Conservation (phyloP, 1,140 invertebrate genomes). For the Proctacanthus coquilletti region DNA sequence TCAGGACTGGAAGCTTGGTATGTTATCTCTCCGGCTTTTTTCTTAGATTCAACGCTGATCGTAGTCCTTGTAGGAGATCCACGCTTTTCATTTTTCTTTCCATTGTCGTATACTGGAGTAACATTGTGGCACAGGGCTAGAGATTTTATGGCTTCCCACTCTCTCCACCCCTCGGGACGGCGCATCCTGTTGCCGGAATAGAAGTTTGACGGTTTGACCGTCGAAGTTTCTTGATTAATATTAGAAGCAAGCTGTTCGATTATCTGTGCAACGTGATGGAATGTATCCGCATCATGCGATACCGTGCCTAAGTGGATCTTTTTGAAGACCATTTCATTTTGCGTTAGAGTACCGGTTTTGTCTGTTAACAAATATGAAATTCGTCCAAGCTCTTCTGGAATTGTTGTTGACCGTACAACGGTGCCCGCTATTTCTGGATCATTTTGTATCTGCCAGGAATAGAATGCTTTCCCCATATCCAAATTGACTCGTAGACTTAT, state of each 20-base stretch:
- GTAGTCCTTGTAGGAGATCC: conserved; percentile 26
- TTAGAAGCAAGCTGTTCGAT: conserved; percentile 19
- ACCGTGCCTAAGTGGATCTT: conserved; percentile 83
- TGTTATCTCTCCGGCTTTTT: conserved; percentile 26
- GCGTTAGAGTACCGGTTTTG: conserved; percentile 96
- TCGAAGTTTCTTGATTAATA: conserved; percentile 23
- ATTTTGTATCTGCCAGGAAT: conserved; percentile 90
- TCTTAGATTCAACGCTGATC: conserved; percentile 32
- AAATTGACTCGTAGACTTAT: conserved; percentile 96
- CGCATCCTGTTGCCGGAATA: conserved; percentile 36
- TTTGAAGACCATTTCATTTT: conserved; percentile 98
- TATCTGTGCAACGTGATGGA: conserved; percentile 34
- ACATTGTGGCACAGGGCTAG: conserved; percentile 98
- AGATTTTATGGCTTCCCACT: conserved; percentile 84
- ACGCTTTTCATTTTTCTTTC: conserved; percentile 15
- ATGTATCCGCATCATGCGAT: conserved; percentile 72
- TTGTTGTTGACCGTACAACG: conserved; percentile 95
- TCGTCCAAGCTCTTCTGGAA: conserved; percentile 94
- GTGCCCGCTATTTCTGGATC: conserved; percentile 88
- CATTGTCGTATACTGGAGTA: conserved; percentile 71
- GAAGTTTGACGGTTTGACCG: conserved; percentile 16
- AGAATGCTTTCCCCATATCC: conserved; percentile 95
- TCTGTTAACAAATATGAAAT: conserved; percentile 93
- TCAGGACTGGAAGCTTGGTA: conserved; percentile 91
- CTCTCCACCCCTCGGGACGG: conserved; percentile 56